Evolutionary conservation across 2,113 vertebrate genomes (phyloP), one percentile per base, ranked within the genome.

Genomic region (Oryzias curvinotus): DNA sequence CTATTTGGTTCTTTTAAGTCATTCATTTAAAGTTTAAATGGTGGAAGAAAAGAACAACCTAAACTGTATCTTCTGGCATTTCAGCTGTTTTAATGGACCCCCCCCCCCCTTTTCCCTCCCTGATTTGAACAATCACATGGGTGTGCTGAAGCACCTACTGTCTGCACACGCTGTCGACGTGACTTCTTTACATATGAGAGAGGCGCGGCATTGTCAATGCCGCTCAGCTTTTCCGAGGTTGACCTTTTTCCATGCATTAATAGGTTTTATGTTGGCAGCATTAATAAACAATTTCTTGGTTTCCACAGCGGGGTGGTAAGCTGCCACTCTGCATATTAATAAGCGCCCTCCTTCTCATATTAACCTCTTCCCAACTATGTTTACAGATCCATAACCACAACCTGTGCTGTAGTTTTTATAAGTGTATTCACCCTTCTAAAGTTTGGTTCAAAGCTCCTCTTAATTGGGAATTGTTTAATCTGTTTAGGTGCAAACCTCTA

Each of bases 271-370:
- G 77, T 84, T 57, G 77, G 62, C 71, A 80, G 86, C 87, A 87
- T 88, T 86, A 87, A 90, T 88, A 91, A 90, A 91, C 77, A 82
- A 84, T 88, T 87, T 88, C 73, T 86, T 72, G n/a, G 55, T 84
- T 72, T 83, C 70, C 65, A 77, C 80, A 61, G 69, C 65, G 56
- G 71, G 77, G 63, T 73, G 68, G 64, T 65, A 65, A 79, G 64
- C 66, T 42, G 80, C 81, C 57, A 63, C 60, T 84, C 62, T 83
- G 83, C 86, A 91, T 89, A 54, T 79, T 76, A 81, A 87, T 87
- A 47, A 49, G 19, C 1, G 4, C 10, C 52, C 46, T 48, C 52
- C 23, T 43, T 49, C 36, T 49, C n/a, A 1, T 5, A 23, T 6
- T 5, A 18, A 65, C 30, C 48, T 44, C 26, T 48, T 57, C 75